Evolutionary conservation across 2,797 vertebrate genomes (phyloP), one percentile per base, ranked within the genome.

Genomic region (Ibycter americanus): DNA sequence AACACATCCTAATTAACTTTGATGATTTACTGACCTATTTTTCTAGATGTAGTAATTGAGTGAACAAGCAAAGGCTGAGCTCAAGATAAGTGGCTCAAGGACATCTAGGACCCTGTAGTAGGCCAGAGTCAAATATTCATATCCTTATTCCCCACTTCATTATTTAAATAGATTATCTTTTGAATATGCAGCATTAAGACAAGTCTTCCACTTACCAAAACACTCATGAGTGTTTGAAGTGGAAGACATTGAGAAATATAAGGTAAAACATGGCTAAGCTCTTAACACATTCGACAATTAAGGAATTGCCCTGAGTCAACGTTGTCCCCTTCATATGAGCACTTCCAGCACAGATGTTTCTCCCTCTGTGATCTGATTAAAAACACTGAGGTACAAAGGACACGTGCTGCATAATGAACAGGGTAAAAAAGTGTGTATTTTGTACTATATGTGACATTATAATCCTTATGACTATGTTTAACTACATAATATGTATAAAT

Each of bases 1-100:
- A 76, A 65, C 80, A 44, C 42, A 58, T 70, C 38, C 71, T 93
- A 93, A 95, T 89, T 95, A 96, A 93, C 73, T 96, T 72, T 73
- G 78, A 70, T 66, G 59, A 95, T 93, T 84, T 95, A 83, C 55
- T 88, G 19, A 62, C 66, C 73, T 90, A 82, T 90, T 95, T 95
- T 96, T 89, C 73, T 47, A 90, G 26, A 49, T 59, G 23, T 34
- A 34, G 51, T 68, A 85, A 91, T 18, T 8, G 26, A 71, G 38
- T 25, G 83, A 94, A 62, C 7, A 63, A 63, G 40, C n/a, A 78
- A 78, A 25, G 19, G n/a, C 76, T 81, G 68, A 77, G 51, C 62
- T 88, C 19, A 10, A 68, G 55, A 6, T 58, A 52, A 76, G n/a
- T 36, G 36, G 32, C 62, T 79, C 68, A 91, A 82, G 80, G 63